Conservation (phyloP, 2,888 invertebrate genomes). For the Leptinotarsa tumamoca region DNA sequence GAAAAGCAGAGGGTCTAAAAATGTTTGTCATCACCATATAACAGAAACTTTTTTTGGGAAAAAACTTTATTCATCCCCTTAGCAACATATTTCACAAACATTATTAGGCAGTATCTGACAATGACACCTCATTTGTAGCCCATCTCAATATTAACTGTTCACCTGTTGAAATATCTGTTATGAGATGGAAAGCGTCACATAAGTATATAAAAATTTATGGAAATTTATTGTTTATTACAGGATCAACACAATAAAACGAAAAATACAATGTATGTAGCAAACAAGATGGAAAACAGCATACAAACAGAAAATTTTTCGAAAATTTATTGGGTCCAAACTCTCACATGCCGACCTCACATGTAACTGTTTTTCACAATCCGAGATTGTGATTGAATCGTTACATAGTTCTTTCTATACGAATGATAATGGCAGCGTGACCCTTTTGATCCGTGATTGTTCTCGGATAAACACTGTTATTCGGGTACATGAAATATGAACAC, state of each 20-base stretch:
- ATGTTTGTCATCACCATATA: too few species aligned
- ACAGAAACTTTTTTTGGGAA: too few species aligned
- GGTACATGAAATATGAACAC: slow-evolving; percentile 33
- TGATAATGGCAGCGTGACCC: slow-evolving; percentile 49
- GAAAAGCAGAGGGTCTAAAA: too few species aligned
- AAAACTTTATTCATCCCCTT: too few species aligned
- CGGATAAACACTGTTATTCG: slow-evolving; percentile 47
- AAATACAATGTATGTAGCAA: not conserved
- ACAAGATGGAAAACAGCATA: slow-evolving; percentile 2
- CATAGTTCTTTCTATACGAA: slow-evolving; percentile 37
- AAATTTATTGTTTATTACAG: not conserved
- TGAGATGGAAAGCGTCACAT: not conserved
- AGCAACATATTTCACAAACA: too few species aligned
- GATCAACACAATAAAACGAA: not conserved
- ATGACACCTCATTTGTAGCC: too few species aligned
- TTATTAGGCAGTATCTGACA: too few species aligned
- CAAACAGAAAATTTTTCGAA: slow-evolving; percentile 5
- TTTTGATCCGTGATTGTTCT: slow-evolving; percentile 50
- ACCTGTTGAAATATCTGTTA: too few species aligned
- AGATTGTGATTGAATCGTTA: slow-evolving; percentile 45
- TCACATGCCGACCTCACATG: slow-evolving; percentile 45
- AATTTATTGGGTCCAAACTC: slow-evolving; percentile 20
- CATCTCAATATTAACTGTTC: too few species aligned
- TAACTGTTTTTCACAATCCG: slow-evolving; percentile 43
- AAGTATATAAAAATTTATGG: not conserved